These are phyloP conservation scores for Castor canadensis DNA, from an alignment of 2,113 vertebrate species.

Conservation along the genomic window DNA sequence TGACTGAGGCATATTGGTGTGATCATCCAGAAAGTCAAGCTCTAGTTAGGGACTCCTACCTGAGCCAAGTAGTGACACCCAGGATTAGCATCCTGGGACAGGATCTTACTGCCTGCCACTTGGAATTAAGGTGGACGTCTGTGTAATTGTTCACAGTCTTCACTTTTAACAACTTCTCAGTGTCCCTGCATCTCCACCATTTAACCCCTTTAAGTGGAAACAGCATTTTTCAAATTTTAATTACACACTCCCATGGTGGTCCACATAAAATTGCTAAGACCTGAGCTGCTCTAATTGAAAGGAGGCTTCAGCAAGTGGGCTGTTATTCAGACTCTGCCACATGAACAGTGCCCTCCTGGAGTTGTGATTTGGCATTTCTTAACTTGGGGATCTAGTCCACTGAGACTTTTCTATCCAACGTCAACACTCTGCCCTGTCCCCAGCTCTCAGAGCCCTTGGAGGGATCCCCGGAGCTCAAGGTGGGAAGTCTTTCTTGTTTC, in stretches of 20 bases:
- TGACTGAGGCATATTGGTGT: background rate
- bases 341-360: background rate
- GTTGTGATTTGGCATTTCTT: background rate
- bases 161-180: background rate
- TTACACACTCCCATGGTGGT: background rate
- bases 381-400: background rate
- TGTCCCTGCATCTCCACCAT: background rate
- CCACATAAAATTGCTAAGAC: background rate
- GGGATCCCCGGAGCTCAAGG: background rate
- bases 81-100: background rate
- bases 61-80: background rate
- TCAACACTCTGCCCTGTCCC: rapidly evolving
- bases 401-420: background rate
- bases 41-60: background rate
- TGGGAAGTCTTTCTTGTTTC: background rate
- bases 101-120: background rate
- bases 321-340: background rate
- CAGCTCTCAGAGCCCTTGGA: background rate
- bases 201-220: background rate
- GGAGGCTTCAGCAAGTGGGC: background rate
- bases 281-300: background rate
- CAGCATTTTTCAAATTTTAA: background rate
- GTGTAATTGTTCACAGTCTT: background rate
- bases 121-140: background rate
- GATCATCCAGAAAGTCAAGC: background rate